Evolutionary conservation across 53 echinoderm and acorn worm genomes (phyloP), one percentile per base, ranked within the genome.

Genomic region (Holothuria scabra): DNA sequence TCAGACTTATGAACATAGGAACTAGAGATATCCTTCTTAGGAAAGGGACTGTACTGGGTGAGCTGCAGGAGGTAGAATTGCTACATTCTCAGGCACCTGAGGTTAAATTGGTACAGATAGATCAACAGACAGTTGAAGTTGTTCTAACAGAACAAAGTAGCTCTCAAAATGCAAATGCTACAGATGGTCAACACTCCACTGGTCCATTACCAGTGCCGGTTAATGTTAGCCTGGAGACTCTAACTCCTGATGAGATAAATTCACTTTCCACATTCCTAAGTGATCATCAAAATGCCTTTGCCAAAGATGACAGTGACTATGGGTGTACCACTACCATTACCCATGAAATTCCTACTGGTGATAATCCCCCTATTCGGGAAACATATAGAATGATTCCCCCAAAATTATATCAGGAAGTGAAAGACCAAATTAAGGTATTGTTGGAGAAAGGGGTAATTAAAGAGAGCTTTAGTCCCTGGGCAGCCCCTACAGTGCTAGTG

Each of bases 401-500:
- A 66, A 83, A 80, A 10, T 58, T 87, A 24, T 60, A 35, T 16
- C 19, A 44, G 19, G 87, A 87, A 33, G 88, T 83, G 5, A 65
- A 87, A 83, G 57, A 35, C 18, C 88, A 87, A 68, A 31, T 87
- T 5, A 52, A 67, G 21, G 84, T 72, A 5, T 84, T 88, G 88
- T 21, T 88, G 30, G 55, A 87, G 32, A 82, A 59, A 33, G 81
- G 84, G 30, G 76, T 88, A 1, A 84, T 88, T 20, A 83, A 74
- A 24, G 49, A 80, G 11, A 84, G 72, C 8, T 57, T 37, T 30
- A 84, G 75, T 34, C 76, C 84, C 25, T 88, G 88, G 88, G 84
- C 79, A 67, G 79, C 55, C 48, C 87, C 87, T 1, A 65, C 82
- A 4, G 67, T 87, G 41, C 68, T 86, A 25, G 79, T 79, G 35